Conservation (phyloP, 2,797 vertebrate species). For the Danio choprae region DNA sequence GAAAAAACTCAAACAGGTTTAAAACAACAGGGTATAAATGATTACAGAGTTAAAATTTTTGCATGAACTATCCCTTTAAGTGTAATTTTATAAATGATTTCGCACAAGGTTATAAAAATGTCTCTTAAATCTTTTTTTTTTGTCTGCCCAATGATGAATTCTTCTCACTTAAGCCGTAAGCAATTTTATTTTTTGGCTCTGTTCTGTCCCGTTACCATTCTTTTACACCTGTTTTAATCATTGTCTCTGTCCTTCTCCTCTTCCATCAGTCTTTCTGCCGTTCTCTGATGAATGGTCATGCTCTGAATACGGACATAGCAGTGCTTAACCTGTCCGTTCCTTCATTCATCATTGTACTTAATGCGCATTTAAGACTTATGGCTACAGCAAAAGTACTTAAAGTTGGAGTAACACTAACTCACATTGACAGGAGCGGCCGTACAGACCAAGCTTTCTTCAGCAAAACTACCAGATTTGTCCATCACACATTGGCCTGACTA, state of each 20-base stretch:
- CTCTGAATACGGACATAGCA: constrained; percentile 1
- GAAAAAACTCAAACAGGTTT: no score
- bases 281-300: constrained; percentile 28
- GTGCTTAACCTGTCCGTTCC: constrained; percentile 3
- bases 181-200: not conserved
- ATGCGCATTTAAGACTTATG: constrained; percentile 33
- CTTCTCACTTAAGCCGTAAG: not conserved
- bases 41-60: no score
- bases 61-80: no score
- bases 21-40: no score
- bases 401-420: constrained; percentile 31
- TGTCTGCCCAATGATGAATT: not conserved
- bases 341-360: constrained; percentile 45
- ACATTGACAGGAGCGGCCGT: constrained; percentile 8
- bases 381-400: constrained; percentile 31
- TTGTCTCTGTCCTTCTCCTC: not conserved
- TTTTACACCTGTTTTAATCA: constrained; percentile 6
- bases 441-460: not conserved
- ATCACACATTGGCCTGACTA: constrained; percentile 12
- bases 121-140: not conserved
- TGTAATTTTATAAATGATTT: not conserved
- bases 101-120: not conserved
- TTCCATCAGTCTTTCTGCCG: not conserved
- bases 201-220: not conserved
- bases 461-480: constrained; percentile 24